Conservation (phyloP, 2,888 invertebrate species). For the Nematopogon swammerdamellus region DNA sequence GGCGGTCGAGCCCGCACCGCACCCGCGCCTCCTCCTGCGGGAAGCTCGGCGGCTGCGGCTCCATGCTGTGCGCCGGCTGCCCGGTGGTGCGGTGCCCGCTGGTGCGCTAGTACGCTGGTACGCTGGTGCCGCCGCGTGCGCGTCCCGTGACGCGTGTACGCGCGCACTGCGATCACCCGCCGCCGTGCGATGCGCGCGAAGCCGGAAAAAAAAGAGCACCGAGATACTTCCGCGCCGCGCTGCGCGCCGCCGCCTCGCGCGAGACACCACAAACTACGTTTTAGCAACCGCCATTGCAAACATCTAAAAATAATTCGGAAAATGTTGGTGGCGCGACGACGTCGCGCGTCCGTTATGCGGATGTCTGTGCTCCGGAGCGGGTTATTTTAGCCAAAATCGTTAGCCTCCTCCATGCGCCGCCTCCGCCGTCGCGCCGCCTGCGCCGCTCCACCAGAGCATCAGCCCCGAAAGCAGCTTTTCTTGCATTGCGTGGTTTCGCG, state of each 20-base stretch:
- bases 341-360: constrained; percentile 24
- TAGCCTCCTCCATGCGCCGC: not conserved
- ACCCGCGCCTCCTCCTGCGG: not conserved
- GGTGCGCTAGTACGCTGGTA: constrained; percentile 24
- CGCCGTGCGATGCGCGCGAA: not conserved
- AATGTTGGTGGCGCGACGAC: constrained; percentile 38
- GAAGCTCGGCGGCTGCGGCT: constrained; percentile 5
- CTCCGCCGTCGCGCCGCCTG: too few species aligned
- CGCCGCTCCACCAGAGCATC: too few species aligned
- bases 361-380: not conserved
- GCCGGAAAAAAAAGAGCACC: too few species aligned
- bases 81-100: constrained; percentile 24
- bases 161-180: not conserved
- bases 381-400: not conserved
- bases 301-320: constrained; percentile 50
- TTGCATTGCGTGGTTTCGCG: too few species aligned
- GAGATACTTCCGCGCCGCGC: too few species aligned
- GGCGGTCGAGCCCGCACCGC: constrained; percentile 17
- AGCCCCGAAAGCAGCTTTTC: too few species aligned
- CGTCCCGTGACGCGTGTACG: not conserved
- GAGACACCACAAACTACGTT: constrained; percentile 22
- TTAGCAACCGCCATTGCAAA: constrained; percentile 10
- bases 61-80: constrained; percentile 31
- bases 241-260: constrained; percentile 34
- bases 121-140: not conserved